A percentile compares a stretch with the other conserved stretches of the same genome.
These are phyloP conservation scores for Tortricodes alternella DNA, from an alignment of 2,888 invertebrate species.

Conservation along the genomic window DNA sequence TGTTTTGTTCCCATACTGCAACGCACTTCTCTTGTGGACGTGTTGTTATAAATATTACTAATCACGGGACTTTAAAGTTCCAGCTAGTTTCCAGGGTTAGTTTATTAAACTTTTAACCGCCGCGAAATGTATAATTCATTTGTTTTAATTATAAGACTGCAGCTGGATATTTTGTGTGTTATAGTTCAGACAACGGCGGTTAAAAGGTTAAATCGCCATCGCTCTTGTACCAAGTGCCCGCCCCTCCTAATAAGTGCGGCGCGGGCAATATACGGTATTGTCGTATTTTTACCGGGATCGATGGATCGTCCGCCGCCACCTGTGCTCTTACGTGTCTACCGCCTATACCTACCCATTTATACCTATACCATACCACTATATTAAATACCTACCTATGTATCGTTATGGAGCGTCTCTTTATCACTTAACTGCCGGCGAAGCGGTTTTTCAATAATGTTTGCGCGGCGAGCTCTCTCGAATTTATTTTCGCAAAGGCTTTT, in stretches of 20 bases:
- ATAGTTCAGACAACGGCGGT: too few relatives aligned
- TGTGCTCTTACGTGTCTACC: constrained; percentile 51
- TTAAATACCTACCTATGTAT: not conserved
- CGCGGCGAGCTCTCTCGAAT: constrained; percentile 10
- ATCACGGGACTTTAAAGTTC: not conserved
- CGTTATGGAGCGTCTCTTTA: constrained; percentile 3
- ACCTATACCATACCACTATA: not conserved
- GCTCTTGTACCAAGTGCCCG: not conserved
- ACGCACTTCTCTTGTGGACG: too few relatives aligned
- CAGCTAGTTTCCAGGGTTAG: not conserved
- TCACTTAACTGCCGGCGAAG: constrained; percentile 3
- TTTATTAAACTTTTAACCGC: too few relatives aligned
- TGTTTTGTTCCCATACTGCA: too few relatives aligned
- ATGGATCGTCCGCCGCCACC: constrained; percentile 57
- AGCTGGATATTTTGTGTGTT: too few relatives aligned
- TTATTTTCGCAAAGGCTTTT: not conserved
- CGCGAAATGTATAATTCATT: too few relatives aligned
- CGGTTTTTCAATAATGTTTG: constrained; percentile 19
- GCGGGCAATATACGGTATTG: constrained; percentile 57
- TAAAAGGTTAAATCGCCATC: not conserved
- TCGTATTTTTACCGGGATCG: constrained; percentile 70
- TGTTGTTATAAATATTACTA: too few relatives aligned
- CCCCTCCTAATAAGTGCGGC: constrained; percentile 35
- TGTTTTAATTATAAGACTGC: too few relatives aligned
- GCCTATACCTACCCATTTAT: not conserved